phyloP scores from a whole-genome alignment of 2,888 invertebrate species.

The Leucophenga montana region DNA sequence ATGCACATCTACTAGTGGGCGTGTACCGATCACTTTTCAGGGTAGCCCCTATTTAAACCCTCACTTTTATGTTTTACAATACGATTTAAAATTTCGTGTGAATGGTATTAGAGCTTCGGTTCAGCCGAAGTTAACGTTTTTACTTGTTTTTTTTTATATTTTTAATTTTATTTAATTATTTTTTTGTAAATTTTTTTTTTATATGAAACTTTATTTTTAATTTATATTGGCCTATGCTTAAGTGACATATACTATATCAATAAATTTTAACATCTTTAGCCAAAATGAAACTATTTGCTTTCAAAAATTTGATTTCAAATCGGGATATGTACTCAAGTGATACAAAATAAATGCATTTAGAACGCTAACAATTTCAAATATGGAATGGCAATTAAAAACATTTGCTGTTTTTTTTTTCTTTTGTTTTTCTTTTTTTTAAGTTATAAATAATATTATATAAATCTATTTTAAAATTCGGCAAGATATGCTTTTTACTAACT shows the following conservation, averaged over 20 bases:
- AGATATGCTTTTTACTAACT: neutral
- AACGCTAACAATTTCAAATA: constrained; percentile 13
- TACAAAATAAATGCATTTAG: constrained; percentile 18
- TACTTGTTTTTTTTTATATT: constrained; percentile 7
- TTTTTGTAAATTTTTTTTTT: constrained; percentile 5
- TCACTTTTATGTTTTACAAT: too few species aligned
- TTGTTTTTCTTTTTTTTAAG: constrained; percentile 7
- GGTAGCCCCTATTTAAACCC: too few species aligned
- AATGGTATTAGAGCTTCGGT: too few species aligned
- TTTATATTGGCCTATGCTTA: neutral
- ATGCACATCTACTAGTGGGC: too few species aligned
- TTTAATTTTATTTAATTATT: constrained; percentile 9
- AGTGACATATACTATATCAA: too few species aligned
- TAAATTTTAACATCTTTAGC: constrained; percentile 17
- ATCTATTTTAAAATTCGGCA: constrained; percentile 11
- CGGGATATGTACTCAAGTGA: constrained; percentile 28
- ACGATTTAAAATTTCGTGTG: too few species aligned
- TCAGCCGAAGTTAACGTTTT: too few species aligned
- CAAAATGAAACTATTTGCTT: neutral
- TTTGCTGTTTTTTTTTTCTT: constrained; percentile 6
- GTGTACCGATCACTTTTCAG: too few species aligned
- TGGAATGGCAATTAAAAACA: constrained; percentile 23
- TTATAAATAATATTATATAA: neutral
- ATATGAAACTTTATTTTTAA: neutral
- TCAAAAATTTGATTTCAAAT: constrained; percentile 25